A percentile compares a stretch with the other conserved stretches of the same genome.
These are phyloP conservation scores for honey bee (Apis mellifera) DNA, from an alignment of 1,140 invertebrate species.

Conservation along the genomic window DNA sequence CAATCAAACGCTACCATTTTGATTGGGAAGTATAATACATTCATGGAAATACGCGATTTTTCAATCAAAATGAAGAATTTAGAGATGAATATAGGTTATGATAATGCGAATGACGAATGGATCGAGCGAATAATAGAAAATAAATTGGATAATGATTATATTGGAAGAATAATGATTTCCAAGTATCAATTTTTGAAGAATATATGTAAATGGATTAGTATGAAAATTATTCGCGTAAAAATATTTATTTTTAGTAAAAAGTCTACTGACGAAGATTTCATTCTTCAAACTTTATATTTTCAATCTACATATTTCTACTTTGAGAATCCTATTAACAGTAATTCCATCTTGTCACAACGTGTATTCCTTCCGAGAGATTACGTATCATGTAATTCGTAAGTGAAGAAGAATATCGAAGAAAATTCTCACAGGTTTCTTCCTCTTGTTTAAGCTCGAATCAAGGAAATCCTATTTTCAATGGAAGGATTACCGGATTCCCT, in stretches of 20 bases:
- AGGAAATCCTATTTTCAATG: background rate
- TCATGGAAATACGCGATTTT: background rate
- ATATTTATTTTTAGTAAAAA: no score
- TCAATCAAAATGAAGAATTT: background rate
- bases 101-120: background rate
- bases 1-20: no score
- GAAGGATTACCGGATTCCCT: background rate
- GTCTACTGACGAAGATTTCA: no score
- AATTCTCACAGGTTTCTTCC: background rate
- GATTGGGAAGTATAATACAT: background rate
- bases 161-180: background rate
- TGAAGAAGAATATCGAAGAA: rapidly evolving
- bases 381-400: background rate
- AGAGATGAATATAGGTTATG: background rate
- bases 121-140: background rate
- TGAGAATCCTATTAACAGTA: no score
- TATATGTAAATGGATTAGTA: no score
- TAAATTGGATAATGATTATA: background rate
- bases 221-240: no score
- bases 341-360: background rate
- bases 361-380: background rate
- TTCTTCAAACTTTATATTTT: background rate
- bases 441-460: background rate
- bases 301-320: no score
- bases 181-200: background rate